phyloP scores from a whole-genome alignment of 2,113 vertebrate species.

The Microtus pennsylvanicus region DNA sequence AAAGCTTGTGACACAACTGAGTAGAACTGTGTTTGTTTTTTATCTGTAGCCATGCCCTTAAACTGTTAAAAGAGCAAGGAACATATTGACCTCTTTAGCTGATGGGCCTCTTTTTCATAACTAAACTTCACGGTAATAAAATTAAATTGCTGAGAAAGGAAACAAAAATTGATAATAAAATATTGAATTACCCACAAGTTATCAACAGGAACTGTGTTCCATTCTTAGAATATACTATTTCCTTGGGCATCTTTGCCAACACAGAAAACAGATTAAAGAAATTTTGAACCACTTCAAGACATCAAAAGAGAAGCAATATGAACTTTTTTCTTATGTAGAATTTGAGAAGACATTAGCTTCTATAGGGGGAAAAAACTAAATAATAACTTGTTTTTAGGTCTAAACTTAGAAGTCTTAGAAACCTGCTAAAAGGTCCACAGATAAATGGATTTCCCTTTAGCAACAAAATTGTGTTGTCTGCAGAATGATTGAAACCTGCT shows the following conservation, averaged over 20 bases:
- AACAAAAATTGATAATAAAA: conserved; percentile 8
- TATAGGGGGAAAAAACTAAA: background rate
- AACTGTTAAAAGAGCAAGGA: background rate
- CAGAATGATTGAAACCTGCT: conserved; percentile 72
- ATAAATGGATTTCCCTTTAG: conserved; percentile 76
- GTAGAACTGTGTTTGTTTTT: background rate
- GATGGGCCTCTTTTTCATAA: conserved; percentile 25
- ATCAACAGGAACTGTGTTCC: background rate
- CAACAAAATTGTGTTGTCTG: conserved; percentile 68
- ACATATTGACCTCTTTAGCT: background rate
- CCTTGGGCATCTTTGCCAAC: background rate
- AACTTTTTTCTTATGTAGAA: conserved; percentile 54
- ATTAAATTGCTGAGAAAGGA: conserved; percentile 60
- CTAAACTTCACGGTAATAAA: conserved; percentile 30
- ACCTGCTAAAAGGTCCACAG: conserved; percentile 54
- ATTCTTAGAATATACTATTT: background rate
- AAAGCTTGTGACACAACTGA: background rate
- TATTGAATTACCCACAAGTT: conserved; percentile 43
- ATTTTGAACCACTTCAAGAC: conserved; percentile 26
- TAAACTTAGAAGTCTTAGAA: conserved; percentile 55
- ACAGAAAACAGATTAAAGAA: conserved; percentile 39
- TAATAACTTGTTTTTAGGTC: conserved; percentile 17
- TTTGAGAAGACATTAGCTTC: conserved; percentile 22
- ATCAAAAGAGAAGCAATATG: conserved; percentile 34
- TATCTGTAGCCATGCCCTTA: background rate